Conservation (phyloP, 2,888 invertebrate genomes). For the Hydropsyche betteni region DNA sequence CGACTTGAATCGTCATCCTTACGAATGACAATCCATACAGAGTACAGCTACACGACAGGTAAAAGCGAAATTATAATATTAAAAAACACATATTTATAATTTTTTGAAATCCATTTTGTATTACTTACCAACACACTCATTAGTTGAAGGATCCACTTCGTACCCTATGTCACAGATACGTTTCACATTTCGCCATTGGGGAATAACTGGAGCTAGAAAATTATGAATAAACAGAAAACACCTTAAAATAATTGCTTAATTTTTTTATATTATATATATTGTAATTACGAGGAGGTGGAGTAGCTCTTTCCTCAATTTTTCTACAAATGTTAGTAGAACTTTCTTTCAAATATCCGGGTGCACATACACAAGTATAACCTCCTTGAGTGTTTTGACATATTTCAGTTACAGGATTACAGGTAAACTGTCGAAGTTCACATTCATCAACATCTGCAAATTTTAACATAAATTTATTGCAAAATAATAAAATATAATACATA, state of each 20-base stretch:
- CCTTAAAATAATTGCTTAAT: background rate
- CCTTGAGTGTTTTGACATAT: conserved; percentile 87
- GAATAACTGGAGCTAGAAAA: conserved; percentile 38
- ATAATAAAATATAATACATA: background rate
- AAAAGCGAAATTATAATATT: too few species aligned
- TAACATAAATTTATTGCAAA: conserved; percentile 30
- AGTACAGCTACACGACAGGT: too few species aligned
- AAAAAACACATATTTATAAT: background rate
- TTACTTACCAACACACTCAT: conserved; percentile 69
- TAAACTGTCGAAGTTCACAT: conserved; percentile 70
- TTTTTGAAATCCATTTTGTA: background rate
- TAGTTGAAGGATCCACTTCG: conserved; percentile 62
- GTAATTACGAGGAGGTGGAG: conserved; percentile 31
- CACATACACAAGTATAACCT: conserved; percentile 84
- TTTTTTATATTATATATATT: background rate
- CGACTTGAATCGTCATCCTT: too few species aligned
- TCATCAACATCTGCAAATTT: conserved; percentile 78
- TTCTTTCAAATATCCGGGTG: conserved; percentile 79
- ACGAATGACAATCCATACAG: too few species aligned
- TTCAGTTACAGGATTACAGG: conserved; percentile 67
- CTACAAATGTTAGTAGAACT: conserved; percentile 58
- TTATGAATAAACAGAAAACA: background rate
- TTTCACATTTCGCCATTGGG: conserved; percentile 52
- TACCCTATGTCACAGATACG: conserved; percentile 70
- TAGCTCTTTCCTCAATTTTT: conserved; percentile 27